A percentile compares a stretch with the other conserved stretches of the same genome.
Evolutionary conservation across 1,140 invertebrate genomes (phyloP).

Genomic region (Lucilia cuprina): DNA sequence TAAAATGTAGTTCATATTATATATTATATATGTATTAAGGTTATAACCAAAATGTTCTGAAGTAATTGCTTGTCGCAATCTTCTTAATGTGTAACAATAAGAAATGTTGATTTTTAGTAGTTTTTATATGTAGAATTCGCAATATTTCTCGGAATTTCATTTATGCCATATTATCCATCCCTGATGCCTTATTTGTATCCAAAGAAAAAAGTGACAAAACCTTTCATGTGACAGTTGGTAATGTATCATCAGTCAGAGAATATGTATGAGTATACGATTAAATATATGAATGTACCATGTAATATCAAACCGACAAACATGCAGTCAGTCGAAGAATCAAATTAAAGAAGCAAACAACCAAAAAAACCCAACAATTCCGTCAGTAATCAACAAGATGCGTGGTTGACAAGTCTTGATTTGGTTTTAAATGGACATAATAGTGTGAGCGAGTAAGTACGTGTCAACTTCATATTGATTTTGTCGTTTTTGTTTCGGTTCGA

Average conservation of each 20-base stretch:
- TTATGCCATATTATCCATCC: too few species aligned
- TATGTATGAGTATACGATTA: too few species aligned
- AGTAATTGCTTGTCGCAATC: too few species aligned
- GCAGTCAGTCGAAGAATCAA: neutral
- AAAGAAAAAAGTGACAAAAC: neutral
- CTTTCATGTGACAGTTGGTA: neutral
- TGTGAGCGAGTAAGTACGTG: conserved; percentile 17
- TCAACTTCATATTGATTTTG: neutral
- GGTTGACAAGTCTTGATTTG: conserved; percentile 5
- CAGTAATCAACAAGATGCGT: conserved; percentile 16
- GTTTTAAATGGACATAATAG: conserved; percentile 40
- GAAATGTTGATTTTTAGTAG: too few species aligned
- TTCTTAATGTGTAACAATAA: too few species aligned
- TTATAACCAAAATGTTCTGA: too few species aligned
- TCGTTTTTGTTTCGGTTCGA: neutral
- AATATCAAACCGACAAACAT: neutral
- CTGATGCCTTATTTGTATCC: too few species aligned
- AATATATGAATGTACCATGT: neutral
- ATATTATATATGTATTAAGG: too few species aligned
- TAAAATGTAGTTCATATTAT: too few species aligned
- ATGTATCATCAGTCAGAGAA: neutral
- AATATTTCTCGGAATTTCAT: too few species aligned
- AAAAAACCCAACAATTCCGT: neutral
- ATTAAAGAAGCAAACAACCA: neutral
- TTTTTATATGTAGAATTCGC: too few species aligned